Base-by-base conservation (phyloP, 2,888 invertebrate species). In the Campaea margaritaria region DNA sequence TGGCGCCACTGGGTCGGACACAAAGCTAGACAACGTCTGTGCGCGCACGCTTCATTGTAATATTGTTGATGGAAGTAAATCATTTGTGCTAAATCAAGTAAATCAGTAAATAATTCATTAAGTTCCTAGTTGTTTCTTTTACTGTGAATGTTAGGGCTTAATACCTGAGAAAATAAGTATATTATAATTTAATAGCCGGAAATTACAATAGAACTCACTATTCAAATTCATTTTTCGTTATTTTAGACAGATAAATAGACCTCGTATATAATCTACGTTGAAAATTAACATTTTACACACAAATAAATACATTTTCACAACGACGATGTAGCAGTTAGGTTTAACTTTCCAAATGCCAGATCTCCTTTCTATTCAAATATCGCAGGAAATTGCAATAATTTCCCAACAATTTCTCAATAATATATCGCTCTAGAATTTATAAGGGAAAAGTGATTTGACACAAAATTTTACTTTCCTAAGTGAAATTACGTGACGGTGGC, bases 371-470 rank as follows among this genome's bases (percentile, higher is more conserved):
- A 12, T n/a, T 41, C 4, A 27, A 1, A 38, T 47, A 44, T 27
- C n/a, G 14, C 14, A 42, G 52, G 57, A 60, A 64, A 57, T 60
- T 44, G 41, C 43, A 7, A 44, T 27, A 38, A 64, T 60, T 57
- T 60, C 52, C 57, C 28, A 58, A 60, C 60, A 58, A 61, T 61
- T 58, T 64, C 54, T 55, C 55, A 61, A 58, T 58, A 61, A 13
- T 42, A 52, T 61, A 54, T 49, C 47, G 42, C 21, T 39, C 46
- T 48, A 58, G 54, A 56, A 31, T 48, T 48, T 42, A 52, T 46
- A 21, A 15, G 36, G 3, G 57, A 58, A 51, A 61, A 48, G 47
- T 49, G 54, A 46, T 34, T 36, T 45, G 38, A 53, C 39, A 46
- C 34, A 34, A 11, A 13, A 44, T n/a, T n/a, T n/a, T 28, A 46